Percentiles rank a stretch among this genome's conserved stretches.
Conservation (phyloP, 2,888 invertebrate genomes). For the Caenorhabditis wallacei region DNA sequence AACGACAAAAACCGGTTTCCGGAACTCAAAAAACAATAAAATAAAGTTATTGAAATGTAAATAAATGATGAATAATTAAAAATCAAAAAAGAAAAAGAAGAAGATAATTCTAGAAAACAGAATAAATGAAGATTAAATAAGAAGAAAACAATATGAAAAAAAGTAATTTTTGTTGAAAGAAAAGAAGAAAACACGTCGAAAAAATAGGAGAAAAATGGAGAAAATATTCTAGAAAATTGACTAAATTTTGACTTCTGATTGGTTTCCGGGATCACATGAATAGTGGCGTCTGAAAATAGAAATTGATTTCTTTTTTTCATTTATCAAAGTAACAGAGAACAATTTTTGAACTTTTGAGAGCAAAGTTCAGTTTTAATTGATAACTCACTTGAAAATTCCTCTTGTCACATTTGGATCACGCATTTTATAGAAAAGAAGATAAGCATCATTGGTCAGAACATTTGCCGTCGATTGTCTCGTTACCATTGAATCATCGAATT, state of each 20-base stretch:
- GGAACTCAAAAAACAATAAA: constrained; percentile 23
- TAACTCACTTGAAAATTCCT: constrained; percentile 66
- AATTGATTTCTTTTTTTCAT: neutral
- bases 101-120: constrained; percentile 27
- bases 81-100: constrained; percentile 9
- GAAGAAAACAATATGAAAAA: neutral
- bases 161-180: constrained; percentile 32
- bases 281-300: constrained; percentile 59
- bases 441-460: constrained; percentile 83
- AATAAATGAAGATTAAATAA: neutral
- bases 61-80: neutral
- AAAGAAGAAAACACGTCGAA: constrained; percentile 11
- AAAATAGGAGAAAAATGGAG: neutral
- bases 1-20: constrained; percentile 29
- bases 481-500: constrained; percentile 83
- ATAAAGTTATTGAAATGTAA: constrained; percentile 9
- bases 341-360: too few species aligned
- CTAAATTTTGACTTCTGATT: constrained; percentile 52
- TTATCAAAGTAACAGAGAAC: too few species aligned
- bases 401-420: constrained; percentile 62
- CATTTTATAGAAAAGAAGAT: constrained; percentile 83
- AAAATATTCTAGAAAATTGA: constrained; percentile 36
- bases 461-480: constrained; percentile 68
- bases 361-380: neutral
- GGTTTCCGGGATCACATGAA: constrained; percentile 59